Evolutionary conservation across 2,113 vertebrate species (phyloP).

Genomic region (Osmerus eperlanus): DNA sequence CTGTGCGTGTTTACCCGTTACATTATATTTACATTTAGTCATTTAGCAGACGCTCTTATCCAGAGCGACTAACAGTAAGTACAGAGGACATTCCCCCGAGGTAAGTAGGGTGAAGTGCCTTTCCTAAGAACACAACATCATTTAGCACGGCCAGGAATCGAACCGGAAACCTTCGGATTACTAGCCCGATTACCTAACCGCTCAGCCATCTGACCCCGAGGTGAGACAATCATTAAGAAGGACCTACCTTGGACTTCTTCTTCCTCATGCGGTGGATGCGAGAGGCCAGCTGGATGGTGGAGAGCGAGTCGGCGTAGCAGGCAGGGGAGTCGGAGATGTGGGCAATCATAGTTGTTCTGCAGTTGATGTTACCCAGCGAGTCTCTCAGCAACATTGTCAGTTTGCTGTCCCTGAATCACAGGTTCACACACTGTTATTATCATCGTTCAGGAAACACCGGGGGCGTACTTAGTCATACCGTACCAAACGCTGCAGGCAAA

Average conservation of each 20-base stretch:
- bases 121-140: too few relatives aligned
- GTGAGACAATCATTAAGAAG: not conserved
- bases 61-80: too few relatives aligned
- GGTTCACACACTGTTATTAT: slow-evolving; percentile 29
- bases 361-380: slow-evolving; percentile 90
- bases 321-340: slow-evolving; percentile 89
- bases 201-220: too few relatives aligned
- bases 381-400: slow-evolving; percentile 93
- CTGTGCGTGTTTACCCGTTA: too few relatives aligned
- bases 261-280: slow-evolving; percentile 94
- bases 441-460: not conserved
- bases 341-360: slow-evolving; percentile 93
- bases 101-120: too few relatives aligned
- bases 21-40: too few relatives aligned
- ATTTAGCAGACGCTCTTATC: too few relatives aligned
- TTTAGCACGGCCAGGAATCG: too few relatives aligned
- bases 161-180: too few relatives aligned
- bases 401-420: slow-evolving; percentile 86
- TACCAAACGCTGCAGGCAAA: too few relatives aligned
- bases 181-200: too few relatives aligned
- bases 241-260: slow-evolving; percentile 89
- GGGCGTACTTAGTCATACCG: not conserved
- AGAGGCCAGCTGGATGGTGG: slow-evolving; percentile 91
- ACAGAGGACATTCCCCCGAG: too few relatives aligned
- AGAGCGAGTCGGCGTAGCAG: slow-evolving; percentile 88